Evolutionary conservation across 2,797 vertebrate species (phyloP).

Genomic region (Rhabdomys pumilio): DNA sequence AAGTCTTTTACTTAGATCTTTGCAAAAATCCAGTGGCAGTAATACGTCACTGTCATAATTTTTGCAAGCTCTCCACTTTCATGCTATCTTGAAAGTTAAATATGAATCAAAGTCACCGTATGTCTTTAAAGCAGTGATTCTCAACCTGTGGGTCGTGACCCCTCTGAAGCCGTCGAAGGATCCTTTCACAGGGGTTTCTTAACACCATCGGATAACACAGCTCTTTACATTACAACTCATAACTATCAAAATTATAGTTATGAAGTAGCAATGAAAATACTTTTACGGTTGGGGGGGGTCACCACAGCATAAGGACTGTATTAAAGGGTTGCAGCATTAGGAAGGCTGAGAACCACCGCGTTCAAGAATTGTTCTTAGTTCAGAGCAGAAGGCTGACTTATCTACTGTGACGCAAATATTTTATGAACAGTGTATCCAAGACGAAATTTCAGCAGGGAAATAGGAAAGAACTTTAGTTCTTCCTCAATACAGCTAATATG

Average conservation of each 20-base stretch:
- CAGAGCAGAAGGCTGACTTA: conserved; percentile 66
- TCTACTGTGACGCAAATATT: conserved; percentile 61
- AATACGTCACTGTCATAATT: background rate
- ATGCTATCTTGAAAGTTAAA: conserved; percentile 79
- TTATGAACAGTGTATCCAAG: conserved; percentile 19
- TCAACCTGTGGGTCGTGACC: background rate
- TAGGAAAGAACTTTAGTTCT: conserved; percentile 32
- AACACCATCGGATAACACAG: background rate
- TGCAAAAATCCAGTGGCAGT: background rate
- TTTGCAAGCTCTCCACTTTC: conserved; percentile 80
- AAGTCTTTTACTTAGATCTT: background rate
- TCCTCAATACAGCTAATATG: conserved; percentile 58
- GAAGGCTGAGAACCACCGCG: background rate
- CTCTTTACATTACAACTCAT: background rate
- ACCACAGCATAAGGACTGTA: background rate
- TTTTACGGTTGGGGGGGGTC: background rate
- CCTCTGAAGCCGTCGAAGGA: background rate
- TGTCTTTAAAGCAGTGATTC: conserved; percentile 60
- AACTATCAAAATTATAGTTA: background rate
- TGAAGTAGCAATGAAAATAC: background rate
- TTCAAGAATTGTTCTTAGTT: conserved; percentile 61
- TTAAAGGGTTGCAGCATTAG: background rate
- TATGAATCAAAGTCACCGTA: conserved; percentile 73
- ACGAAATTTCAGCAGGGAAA: conserved; percentile 66
- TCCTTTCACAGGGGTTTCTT: background rate